phyloP scores from a whole-genome alignment of 2,888 invertebrate genomes.

The Phalera bucephala region DNA sequence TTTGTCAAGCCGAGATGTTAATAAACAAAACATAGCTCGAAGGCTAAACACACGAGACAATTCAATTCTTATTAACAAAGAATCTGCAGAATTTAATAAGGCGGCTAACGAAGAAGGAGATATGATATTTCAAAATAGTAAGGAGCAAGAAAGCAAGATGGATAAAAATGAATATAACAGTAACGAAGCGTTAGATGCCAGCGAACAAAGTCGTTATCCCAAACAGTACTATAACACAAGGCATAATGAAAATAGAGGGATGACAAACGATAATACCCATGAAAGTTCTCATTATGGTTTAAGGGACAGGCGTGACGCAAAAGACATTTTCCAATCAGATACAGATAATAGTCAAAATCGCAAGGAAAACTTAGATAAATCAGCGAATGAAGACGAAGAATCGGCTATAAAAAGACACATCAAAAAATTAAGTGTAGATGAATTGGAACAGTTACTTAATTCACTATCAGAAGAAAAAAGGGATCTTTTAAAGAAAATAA shows the following conservation, averaged over 20 bases:
- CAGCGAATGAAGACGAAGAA: conserved; percentile 58
- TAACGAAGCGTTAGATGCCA: conserved; percentile 36
- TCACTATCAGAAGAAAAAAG: conserved; percentile 68
- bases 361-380: conserved; percentile 28
- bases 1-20: conserved; percentile 28
- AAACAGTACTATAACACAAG: conserved; percentile 45
- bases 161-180: conserved; percentile 38
- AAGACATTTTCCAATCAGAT: conserved; percentile 21
- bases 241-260: conserved; percentile 41
- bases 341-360: conserved; percentile 18
- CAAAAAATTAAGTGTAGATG: conserved; percentile 60
- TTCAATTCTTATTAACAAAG: conserved; percentile 33
- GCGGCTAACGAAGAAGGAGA: conserved; percentile 43
- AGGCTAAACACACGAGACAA: conserved; percentile 25
- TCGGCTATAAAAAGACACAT: conserved; percentile 65
- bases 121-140: conserved; percentile 41
- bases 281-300: conserved; percentile 33
- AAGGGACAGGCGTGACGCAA: conserved; percentile 54
- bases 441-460: conserved; percentile 63
- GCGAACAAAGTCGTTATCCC: conserved; percentile 35
- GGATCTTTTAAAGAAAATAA: conserved; percentile 62
- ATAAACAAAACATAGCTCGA: conserved; percentile 29
- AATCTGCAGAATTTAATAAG: conserved; percentile 28
- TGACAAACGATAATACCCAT: conserved; percentile 35
- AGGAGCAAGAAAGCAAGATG: conserved; percentile 32